A percentile compares a stretch with the other conserved stretches of the same genome.
Evolutionary conservation across 2,888 invertebrate genomes (phyloP).

Genomic region (Agrochola lota): DNA sequence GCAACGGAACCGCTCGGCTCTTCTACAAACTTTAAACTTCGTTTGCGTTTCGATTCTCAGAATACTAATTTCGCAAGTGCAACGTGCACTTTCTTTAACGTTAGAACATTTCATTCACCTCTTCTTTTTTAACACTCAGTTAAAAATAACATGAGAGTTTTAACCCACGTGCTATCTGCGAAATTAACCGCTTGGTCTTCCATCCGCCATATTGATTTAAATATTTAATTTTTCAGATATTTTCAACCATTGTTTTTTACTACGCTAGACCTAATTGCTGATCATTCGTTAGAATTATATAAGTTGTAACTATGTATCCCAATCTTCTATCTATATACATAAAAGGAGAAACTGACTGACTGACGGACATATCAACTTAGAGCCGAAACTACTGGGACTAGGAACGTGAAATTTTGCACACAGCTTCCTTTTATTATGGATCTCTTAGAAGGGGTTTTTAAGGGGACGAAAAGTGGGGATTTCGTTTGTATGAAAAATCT

Average conservation of each 20-base stretch:
- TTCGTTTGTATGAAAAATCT: too few species aligned
- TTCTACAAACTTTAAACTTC: not conserved
- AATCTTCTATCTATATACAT: not conserved
- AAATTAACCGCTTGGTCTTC: not conserved
- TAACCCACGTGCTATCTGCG: not conserved
- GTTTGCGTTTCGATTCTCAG: not conserved
- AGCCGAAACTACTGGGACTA: too few species aligned
- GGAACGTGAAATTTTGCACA: too few species aligned
- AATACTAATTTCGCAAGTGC: not conserved
- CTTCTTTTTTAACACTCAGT: not conserved
- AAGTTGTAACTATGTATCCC: not conserved
- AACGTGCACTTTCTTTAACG: not conserved
- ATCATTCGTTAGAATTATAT: not conserved
- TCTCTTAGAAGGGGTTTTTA: too few species aligned
- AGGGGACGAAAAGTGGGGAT: too few species aligned
- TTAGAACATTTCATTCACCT: not conserved
- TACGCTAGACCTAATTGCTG: not conserved
- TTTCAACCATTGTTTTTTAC: not conserved
- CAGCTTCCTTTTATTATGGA: too few species aligned
- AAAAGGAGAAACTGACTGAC: too few species aligned
- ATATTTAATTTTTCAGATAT: not conserved
- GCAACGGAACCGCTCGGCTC: too few species aligned
- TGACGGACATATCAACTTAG: too few species aligned
- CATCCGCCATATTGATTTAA: not conserved
- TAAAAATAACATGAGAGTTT: slow-evolving; percentile 9